Evolutionary conservation across 2,113 vertebrate genomes (phyloP), one percentile per base, ranked within the genome.

Genomic region (Osmerus eperlanus): DNA sequence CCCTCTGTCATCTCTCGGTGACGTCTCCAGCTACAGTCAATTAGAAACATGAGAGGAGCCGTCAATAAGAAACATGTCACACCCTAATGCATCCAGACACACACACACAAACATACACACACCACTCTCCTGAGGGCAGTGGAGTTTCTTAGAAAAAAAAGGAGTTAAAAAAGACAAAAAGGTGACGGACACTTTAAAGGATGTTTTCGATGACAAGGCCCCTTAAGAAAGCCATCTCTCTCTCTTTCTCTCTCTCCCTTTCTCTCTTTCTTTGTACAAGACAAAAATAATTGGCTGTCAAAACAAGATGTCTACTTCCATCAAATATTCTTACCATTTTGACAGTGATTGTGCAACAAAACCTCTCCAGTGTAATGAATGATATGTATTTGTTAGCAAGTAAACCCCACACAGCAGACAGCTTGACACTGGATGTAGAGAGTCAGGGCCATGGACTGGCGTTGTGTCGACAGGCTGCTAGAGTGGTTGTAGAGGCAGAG

Each of bases 1-100:
- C 68, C 85, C 82, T 84, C 89, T 88, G 85, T 94, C 91, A 81
- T 93, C 89, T 86, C 82, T 76, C 47, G 91, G 86, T 29, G 81
- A 76, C 25, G 78, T 88, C 83, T 91, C 87, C 72, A 87, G 87
- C 89, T 92, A 70, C 12, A 81, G 62, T 80, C 19, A 81, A 86
- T 85, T 82, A 86, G 81, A 89, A 77, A 85, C 87, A 89, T 87
- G 80, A 90, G 85, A 83, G 78, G 78, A 84, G 81, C 83, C 64
- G 78, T 90, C 86, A 90, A 70, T 73, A 77, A 85, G 70, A 67
- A 85, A 86, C 83, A 81, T 80, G 79, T 78, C 79, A 68, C 36
- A 61, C n/a, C 3, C 55, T 73, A 76, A 59, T 74, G 85, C 87
- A 89, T 87, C 75, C 78, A 82, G 78, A 79, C 75, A 82, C 77